These are phyloP conservation scores for Typhlichthys subterraneus DNA, from an alignment of 2,797 vertebrate species.

Conservation along the genomic window DNA sequence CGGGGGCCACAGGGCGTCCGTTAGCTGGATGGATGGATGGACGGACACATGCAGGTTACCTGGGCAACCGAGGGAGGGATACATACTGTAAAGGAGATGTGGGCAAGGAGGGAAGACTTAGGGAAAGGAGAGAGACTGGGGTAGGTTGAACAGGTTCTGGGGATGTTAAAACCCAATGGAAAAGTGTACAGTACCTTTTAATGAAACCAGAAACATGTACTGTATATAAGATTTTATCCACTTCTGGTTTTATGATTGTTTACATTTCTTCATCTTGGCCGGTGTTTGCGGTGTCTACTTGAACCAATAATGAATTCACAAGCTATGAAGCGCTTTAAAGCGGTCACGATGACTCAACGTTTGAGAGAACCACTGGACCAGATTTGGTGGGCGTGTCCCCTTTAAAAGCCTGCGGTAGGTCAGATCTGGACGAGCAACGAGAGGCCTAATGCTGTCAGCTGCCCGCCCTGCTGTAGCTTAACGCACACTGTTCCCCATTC, in stretches of 20 bases:
- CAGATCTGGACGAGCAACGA: slow-evolving; percentile 11
- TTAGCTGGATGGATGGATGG: slow-evolving; percentile 35
- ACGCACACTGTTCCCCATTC: slow-evolving; percentile 79
- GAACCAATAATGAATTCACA: no score
- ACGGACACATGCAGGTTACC: slow-evolving; percentile 20
- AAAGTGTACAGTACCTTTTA: no score
- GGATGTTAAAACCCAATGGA: neutral
- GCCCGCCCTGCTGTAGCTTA: slow-evolving; percentile 52
- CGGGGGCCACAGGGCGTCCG: slow-evolving; percentile 35
- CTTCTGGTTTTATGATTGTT: no score
- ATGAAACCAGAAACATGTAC: no score
- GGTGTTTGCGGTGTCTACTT: no score
- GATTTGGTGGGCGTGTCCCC: neutral
- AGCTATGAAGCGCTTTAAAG: no score
- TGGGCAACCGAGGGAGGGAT: slow-evolving; percentile 24
- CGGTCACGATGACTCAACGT: no score
- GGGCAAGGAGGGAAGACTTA: slow-evolving; percentile 11
- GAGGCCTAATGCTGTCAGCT: slow-evolving; percentile 21
- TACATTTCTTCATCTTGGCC: no score
- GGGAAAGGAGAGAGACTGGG: slow-evolving; percentile 1
- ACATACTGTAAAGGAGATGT: slow-evolving; percentile 16
- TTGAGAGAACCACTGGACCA: neutral
- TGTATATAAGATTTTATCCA: no score
- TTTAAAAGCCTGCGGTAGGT: slow-evolving; percentile 7
- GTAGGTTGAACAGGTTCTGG: neutral